Base-by-base conservation (phyloP, 37 sponge, comb jelly and placozoan species). In the Cladorhizidae sp. region DNA sequence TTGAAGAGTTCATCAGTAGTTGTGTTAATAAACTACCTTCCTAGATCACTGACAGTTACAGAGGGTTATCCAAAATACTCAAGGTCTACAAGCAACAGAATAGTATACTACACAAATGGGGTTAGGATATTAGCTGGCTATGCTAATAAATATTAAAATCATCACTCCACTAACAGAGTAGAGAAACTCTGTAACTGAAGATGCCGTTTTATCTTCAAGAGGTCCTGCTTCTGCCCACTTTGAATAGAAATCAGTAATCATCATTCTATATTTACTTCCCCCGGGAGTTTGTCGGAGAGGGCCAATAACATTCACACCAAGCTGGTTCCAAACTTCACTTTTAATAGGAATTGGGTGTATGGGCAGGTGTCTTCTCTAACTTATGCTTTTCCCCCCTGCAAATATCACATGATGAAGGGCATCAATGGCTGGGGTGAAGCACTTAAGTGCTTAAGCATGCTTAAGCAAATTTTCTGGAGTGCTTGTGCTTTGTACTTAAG, bases 171-270 rank as follows among this genome's bases (percentile, higher is more conserved):
- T 82, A 40, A 75, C 76, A 52, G 77, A 57, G 40, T 77, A 84
- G 11, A 84, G 26, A 43, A 70, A 32, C 15, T 56, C 29, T 21
- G 85, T 71, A n/a, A 84, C 72, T 35, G 61, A 61, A 29, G 49
- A 32, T 33, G 72, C 77, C 22, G 71, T 77, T 75, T 84, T 76
- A 39, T 84, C 85, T 39, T 62, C 40, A 21, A 77, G 77, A 26
- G 77, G 59, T 55, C 22, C 70, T 40, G 77, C 85, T 84, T 77
- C 85, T 39, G 75, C 85, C 85, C 85, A 76, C 52, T 84, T 84
- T 67, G 85, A 70, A 42, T 63, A 84, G 37, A 77, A 84, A 57
- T 84, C 85, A 37, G 40, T 76, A 31, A 84, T 50, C 14, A 64
- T 73, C 33, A 73, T 74, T 17, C 75, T 55, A 70, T 76, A 84